Conservation (phyloP, 2,888 invertebrate species). For the Cheilosia impressa region DNA sequence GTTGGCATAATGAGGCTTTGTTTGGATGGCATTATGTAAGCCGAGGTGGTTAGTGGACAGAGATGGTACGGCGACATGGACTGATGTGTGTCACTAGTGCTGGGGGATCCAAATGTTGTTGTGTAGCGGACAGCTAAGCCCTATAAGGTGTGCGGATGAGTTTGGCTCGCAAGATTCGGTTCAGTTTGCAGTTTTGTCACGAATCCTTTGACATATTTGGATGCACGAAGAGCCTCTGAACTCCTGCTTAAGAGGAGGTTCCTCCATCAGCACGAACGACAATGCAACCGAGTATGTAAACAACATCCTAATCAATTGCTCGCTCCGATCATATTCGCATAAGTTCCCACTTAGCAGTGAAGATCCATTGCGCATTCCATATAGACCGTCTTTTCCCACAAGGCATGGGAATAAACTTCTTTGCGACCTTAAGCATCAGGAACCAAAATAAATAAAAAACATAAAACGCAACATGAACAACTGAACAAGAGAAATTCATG, state of each 20-base stretch:
- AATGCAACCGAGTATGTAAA: too few species aligned
- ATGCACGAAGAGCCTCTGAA: too few species aligned
- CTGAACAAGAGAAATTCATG: conserved; percentile 52
- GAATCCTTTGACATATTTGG: too few species aligned
- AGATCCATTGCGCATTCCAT: conserved; percentile 10
- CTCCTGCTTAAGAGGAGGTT: too few species aligned
- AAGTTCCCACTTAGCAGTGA: neutral
- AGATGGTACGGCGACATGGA: neutral
- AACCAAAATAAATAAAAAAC: conserved; percentile 7
- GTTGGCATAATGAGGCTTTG: conserved; percentile 42
- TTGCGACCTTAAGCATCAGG: conserved; percentile 8
- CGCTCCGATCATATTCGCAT: neutral
- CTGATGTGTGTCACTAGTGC: conserved; percentile 3
- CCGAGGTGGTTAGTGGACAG: neutral
- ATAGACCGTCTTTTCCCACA: conserved; percentile 6
- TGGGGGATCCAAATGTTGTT: neutral
- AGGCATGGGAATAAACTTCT: conserved; percentile 36
- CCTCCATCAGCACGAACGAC: too few species aligned
- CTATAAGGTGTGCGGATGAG: too few species aligned
- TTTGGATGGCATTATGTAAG: neutral
- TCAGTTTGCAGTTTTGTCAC: too few species aligned
- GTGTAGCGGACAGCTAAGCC: neutral
- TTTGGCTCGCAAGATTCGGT: neutral
- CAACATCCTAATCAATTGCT: too few species aligned
- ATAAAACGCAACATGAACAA: conserved; percentile 14